Percentiles rank a stretch among this genome's conserved stretches.
Evolutionary conservation across 37 sponge, comb jelly and placozoan species (phyloP).

Genomic region (Dysidea cf. avara): DNA sequence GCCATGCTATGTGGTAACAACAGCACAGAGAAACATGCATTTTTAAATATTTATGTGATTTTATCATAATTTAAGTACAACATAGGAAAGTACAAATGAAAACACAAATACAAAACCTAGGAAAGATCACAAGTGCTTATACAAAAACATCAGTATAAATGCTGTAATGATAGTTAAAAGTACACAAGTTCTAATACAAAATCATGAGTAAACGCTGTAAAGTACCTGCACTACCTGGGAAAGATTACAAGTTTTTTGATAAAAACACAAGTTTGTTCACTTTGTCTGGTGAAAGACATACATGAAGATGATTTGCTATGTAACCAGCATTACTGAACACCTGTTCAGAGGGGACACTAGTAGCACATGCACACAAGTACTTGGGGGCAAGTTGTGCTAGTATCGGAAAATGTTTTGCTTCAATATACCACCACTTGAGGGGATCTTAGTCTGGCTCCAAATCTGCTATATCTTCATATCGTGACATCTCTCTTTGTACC

Average conservation of each 20-base stretch:
- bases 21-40: too few relatives aligned
- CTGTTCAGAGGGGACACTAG: conserved; percentile 48
- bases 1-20: too few relatives aligned
- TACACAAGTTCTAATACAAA: too few relatives aligned
- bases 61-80: too few relatives aligned
- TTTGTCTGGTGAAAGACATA: conserved; percentile 16
- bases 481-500: conserved; percentile 2
- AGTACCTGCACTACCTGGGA: too few relatives aligned
- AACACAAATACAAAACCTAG: too few relatives aligned
- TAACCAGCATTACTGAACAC: conserved; percentile 37
- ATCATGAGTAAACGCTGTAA: too few relatives aligned
- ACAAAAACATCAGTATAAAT: too few relatives aligned
- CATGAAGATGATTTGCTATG: conserved; percentile 5
- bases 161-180: too few relatives aligned
- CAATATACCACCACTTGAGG: conserved; percentile 41
- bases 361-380: conserved; percentile 33
- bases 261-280: conserved; percentile 36
- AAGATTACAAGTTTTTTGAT: conserved; percentile 32
- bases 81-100: too few relatives aligned
- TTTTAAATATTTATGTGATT: too few relatives aligned
- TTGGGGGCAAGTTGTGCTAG: conserved; percentile 23
- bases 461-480: background rate
- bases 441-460: conserved; percentile 9
- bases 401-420: conserved; percentile 12
- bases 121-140: too few relatives aligned